Base-by-base conservation (phyloP, 1,140 invertebrate genomes). In the Heliconius melpomene region DNA sequence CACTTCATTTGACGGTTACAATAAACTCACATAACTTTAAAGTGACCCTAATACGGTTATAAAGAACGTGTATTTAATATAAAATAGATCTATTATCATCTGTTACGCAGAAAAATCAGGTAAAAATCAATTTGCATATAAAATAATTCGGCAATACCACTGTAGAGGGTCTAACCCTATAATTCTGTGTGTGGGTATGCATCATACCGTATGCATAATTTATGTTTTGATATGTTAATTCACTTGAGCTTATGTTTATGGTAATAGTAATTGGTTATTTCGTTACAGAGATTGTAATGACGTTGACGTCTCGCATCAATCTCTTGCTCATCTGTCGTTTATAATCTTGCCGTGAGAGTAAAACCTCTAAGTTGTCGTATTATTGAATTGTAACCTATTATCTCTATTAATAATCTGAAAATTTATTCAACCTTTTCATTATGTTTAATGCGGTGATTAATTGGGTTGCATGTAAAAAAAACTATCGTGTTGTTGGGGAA, bases 181-280 rank as follows among this genome's bases (percentile, higher is more conserved):
- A 89, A 91, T 90, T 88, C 85, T 74, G 76, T 82, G 85, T 80
- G 85, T 80, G 84, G 87, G 85, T 86, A 84, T 87, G 85, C 87
- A 87, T 86, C 85, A 87, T 84, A 82, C 79, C 81, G 81, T 79
- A 91, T 93, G 85, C 89, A 93, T 94, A 87, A 94, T 94, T 91
- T 91, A 93, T 91, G 75, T 79, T 73, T 77, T 87, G 89, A 89
- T 93, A 94, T 94, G 92, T 92, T 92, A 94, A 93, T 93, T 89
- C 82, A 87, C 86, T 83, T 85, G 87, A 89, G 90, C 91, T 94
- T 93, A 92, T 92, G 90, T 91, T 94, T 94, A 94, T 94, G 92
- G 81, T 92, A 94, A 94, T 93, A 84, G 84, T 94, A 94, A 94
- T 94, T 94, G 91, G 89, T 93, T 94, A 94, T 94, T 93, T 94